These are phyloP conservation scores for Centropus bengalensis DNA, from an alignment of 2,113 vertebrate genomes.

Conservation along the genomic window DNA sequence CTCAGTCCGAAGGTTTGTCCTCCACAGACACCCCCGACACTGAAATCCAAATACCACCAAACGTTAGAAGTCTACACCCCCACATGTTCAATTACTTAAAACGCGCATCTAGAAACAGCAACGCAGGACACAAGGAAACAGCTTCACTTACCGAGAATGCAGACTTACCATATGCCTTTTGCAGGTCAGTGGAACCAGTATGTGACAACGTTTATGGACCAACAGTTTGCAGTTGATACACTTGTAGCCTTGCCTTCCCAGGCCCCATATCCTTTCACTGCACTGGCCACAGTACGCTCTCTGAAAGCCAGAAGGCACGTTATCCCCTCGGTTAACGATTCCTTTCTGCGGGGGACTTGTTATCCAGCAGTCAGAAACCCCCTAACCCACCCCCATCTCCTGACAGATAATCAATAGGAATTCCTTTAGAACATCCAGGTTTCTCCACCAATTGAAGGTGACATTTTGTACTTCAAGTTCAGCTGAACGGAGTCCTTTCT, in stretches of 20 bases:
- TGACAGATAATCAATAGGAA: neutral
- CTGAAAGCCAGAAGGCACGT: conserved; percentile 52
- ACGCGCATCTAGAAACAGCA: neutral
- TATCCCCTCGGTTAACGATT: neutral
- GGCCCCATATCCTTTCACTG: conserved; percentile 98
- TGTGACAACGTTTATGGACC: conserved; percentile 99
- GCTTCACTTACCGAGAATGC: rapidly evolving
- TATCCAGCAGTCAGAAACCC: neutral
- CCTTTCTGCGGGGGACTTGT: neutral
- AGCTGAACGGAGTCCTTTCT: neutral
- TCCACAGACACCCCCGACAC: neutral
- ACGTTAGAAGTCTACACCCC: neutral
- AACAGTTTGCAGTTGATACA: conserved; percentile 98
- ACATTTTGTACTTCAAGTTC: neutral
- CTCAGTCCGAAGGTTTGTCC: neutral
- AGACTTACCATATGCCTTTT: conserved; percentile 96
- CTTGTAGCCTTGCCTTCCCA: conserved; percentile 96
- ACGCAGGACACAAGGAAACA: rapidly evolving
- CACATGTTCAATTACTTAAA: rapidly evolving
- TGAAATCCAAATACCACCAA: neutral
- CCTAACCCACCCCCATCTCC: neutral
- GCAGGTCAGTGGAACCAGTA: conserved; percentile 93
- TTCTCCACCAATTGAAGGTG: neutral
- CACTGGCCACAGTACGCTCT: conserved; percentile 96
- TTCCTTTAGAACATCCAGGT: neutral